These are phyloP conservation scores for Lasioglossum villosulum DNA, from an alignment of 2,888 invertebrate species.

Conservation along the genomic window DNA sequence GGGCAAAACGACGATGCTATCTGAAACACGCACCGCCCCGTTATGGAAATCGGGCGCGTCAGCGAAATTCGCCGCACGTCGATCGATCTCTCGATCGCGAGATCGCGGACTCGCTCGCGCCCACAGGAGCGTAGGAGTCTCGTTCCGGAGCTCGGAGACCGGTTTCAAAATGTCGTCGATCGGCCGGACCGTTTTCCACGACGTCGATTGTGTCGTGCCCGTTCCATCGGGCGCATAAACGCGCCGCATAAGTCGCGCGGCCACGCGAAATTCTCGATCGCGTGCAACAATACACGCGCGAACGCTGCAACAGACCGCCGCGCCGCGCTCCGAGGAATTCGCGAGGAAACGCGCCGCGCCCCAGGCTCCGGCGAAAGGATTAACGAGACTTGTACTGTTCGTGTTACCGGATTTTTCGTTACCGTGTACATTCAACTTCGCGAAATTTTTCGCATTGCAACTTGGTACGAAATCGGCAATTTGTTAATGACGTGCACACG, in stretches of 20 bases:
- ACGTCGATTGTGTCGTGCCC: constrained; percentile 53
- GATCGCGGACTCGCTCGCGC: constrained; percentile 28
- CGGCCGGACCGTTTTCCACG: constrained; percentile 47
- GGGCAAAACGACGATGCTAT: constrained; percentile 41
- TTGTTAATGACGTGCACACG: neutral
- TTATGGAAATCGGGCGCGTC: constrained; percentile 24
- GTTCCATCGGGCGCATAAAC: constrained; percentile 29
- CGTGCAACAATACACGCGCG: constrained; percentile 41
- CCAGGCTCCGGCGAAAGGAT: neutral
- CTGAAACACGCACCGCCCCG: constrained; percentile 17
- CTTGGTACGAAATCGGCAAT: neutral
- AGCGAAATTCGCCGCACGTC: constrained; percentile 7
- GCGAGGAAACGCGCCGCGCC: constrained; percentile 38
- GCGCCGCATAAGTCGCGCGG: constrained; percentile 47
- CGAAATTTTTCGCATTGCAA: neutral
- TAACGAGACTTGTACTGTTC: neutral
- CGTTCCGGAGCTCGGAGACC: constrained; percentile 67
- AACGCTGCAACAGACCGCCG: neutral
- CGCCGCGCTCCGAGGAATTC: constrained; percentile 18
- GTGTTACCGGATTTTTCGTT: neutral
- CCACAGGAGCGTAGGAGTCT: constrained; percentile 65
- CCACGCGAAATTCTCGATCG: constrained; percentile 30
- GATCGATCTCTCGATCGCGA: constrained; percentile 61
- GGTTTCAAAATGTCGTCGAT: constrained; percentile 71
- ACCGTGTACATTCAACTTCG: neutral